phyloP scores from a whole-genome alignment of 2,888 invertebrate species.

The Rhopalosiphum nymphaeae region DNA sequence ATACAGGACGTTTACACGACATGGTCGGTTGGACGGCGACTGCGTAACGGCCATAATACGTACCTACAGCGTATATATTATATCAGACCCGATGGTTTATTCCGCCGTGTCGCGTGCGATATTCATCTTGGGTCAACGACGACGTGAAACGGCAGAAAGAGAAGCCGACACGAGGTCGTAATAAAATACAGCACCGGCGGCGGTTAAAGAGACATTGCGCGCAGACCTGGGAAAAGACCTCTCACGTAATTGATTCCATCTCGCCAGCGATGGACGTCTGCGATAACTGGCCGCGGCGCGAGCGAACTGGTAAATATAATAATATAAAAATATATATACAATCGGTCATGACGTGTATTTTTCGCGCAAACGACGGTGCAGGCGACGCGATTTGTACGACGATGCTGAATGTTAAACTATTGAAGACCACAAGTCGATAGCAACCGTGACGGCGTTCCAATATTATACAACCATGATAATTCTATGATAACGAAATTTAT shows the following conservation, averaged over 20 bases:
- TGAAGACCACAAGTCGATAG: background rate
- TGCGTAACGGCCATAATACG: background rate
- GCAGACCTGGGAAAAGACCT: constrained; percentile 2
- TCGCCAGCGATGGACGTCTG: background rate
- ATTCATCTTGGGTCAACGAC: background rate
- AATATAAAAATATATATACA: background rate
- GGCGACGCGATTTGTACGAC: background rate
- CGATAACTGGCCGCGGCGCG: background rate
- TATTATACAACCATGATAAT: background rate
- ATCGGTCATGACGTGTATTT: background rate
- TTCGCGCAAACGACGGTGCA: background rate
- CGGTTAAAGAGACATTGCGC: background rate
- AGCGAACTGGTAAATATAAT: background rate
- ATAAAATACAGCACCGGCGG: background rate
- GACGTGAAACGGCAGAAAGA: background rate
- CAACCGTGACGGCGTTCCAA: background rate
- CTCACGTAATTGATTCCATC: constrained; percentile 4
- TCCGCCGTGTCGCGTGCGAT: constrained; percentile 8
- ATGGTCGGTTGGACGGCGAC: background rate
- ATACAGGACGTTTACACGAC: constrained; percentile 49
- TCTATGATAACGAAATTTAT: background rate
- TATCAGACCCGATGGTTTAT: background rate
- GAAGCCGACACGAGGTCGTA: background rate
- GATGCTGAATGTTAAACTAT: background rate
- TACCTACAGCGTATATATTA: background rate